Base-by-base conservation (phyloP, 2,888 invertebrate species). In the Lampropteryx suffumata region DNA sequence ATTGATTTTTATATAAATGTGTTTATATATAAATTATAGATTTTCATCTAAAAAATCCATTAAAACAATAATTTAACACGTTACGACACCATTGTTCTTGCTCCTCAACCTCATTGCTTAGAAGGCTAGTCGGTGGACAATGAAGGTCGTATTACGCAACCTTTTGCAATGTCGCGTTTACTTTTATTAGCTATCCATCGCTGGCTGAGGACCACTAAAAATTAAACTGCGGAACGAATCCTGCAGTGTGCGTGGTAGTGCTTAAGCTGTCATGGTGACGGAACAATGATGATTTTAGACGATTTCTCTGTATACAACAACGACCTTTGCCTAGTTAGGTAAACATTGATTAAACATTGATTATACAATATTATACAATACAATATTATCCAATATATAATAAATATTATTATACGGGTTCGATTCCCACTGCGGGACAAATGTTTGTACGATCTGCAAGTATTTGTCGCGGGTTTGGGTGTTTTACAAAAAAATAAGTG, bases 71-170 rank as follows among this genome's bases (percentile, higher is more conserved):
- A 46, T 32, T 14, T 42, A 35, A 47, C 24, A 29, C 29, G 39
- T 67, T 65, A 61, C 59, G 52, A 65, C 61, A 61, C 54, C 48
- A 72, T 76, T 76, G 70, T 68, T 62, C 52, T 57, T 53, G 59
- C 71, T 69, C 71, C 70, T 78, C 67, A 75, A 69, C 74, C 74
- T 69, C 67, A 71, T 65, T 66, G 56, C 57, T 50, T 55, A 52
- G 61, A 64, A 73, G 67, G 70, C 65, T 65, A 66, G 62, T 6
- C 60, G 45, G 59, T 66, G 64, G 70, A 73, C 69, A 73, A 64
- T 64, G 65, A 79, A 82, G 82, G 82, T 67, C 69, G 62, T 26
- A 69, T 71, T 71, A 72, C 60, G 57, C 63, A 44, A 53, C 40
- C 17, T 11, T 17, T 40, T 48, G 33, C 52, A 43, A 43, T 26